phyloP scores from a whole-genome alignment of 2,888 invertebrate species.

The Chrysolina haemoptera region DNA sequence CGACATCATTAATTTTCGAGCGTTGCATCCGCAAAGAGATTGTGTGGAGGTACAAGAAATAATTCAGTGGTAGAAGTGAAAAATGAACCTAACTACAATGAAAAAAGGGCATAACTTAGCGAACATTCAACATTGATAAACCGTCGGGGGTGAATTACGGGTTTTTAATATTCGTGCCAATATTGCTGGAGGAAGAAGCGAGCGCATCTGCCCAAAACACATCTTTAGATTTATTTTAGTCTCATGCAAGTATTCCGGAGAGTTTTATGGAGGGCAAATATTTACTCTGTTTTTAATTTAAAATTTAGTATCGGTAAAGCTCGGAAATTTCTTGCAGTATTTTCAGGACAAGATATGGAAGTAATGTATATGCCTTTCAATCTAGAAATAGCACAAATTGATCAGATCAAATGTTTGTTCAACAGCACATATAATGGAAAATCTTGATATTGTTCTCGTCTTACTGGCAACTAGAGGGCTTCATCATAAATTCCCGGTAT shows the following conservation, averaged over 20 bases:
- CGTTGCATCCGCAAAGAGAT: constrained; percentile 34
- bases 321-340: neutral
- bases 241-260: constrained; percentile 24
- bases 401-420: neutral
- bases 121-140: constrained; percentile 61
- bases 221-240: constrained; percentile 19
- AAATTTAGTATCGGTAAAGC: constrained; percentile 1
- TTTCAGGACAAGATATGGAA: neutral
- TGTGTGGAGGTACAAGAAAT: constrained; percentile 48
- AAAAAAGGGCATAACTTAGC: constrained; percentile 51
- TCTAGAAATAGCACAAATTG: neutral
- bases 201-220: constrained; percentile 4
- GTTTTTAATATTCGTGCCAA: constrained; percentile 64
- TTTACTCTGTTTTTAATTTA: constrained; percentile 19
- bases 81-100: constrained; percentile 56
- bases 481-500: too few relatives aligned
- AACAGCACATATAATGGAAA: neutral
- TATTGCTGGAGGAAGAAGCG: constrained; percentile 48
- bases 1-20: constrained; percentile 51
- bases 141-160: constrained; percentile 63
- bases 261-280: constrained; percentile 20
- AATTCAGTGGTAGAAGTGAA: constrained; percentile 51
- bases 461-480: too few relatives aligned
- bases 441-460: neutral
- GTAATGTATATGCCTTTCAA: neutral